Evolutionary conservation across 1,140 invertebrate species (phyloP), one percentile per base, ranked within the genome.

Genomic region (Pteromalus puparum): DNA sequence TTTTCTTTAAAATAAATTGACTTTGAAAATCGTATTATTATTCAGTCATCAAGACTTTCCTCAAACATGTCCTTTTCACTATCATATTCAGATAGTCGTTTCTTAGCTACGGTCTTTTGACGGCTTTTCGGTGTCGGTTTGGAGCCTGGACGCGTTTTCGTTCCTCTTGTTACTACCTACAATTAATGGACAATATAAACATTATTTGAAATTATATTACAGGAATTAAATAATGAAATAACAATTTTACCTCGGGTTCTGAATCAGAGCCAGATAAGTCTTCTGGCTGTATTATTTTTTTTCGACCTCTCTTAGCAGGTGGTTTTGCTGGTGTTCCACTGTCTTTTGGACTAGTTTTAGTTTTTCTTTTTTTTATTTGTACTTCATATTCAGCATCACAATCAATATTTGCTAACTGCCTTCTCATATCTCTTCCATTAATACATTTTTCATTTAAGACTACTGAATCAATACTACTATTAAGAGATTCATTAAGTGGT

Each of bases 371-470:
- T 68, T 90, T 93, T 70, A 93, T 92, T 81, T 90, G 89, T 81
- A 93, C 88, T 81, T 91, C 91, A 82, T 91, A 93, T 76, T 92
- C 92, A 26, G 88, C 89, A 7, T 93, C 92, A 3, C 89, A 90
- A 85, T 89, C 89, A 79, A 92, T 88, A 48, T 88, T 86, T 7
- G 89, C 81, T 34, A 93, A 77, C 67, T 89, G 83, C 74, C 90
- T 87, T 30, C 87, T 89, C 24, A 92, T 89, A 74, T 89, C 91
- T 65, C 81, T 87, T 46, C 90, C 85, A n/a, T 88, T 90, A 24
- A 89, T 88, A 46, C 90, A 90, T 30, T 90, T 92, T 73, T 89
- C 90, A 61, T 93, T 88, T 0, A 92, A 87, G 76, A 91, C 68
- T 34, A 93, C 46, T 61, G 88, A 90, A 82, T 90, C 87, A 26